phyloP scores from a whole-genome alignment of 2,888 invertebrate species.

The Drosophila suboccidentalis region DNA sequence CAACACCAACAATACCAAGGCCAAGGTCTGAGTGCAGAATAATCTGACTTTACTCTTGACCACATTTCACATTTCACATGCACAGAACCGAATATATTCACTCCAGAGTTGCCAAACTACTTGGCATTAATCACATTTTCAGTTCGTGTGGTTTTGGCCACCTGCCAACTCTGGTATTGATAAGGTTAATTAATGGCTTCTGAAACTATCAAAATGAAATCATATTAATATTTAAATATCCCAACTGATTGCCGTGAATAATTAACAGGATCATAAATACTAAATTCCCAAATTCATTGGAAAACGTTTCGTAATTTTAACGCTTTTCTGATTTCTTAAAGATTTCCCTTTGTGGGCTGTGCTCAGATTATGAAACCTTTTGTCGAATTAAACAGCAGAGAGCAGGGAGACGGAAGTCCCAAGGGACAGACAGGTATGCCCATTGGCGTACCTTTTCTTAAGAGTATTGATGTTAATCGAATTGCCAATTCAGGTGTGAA shows the following conservation, averaged over 20 bases:
- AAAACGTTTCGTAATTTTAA: neutral
- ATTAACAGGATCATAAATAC: neutral
- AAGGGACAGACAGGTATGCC: conserved; percentile 1
- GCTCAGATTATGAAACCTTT: conserved; percentile 9
- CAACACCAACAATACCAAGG: neutral
- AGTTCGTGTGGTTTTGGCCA: conserved; percentile 3
- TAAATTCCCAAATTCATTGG: neutral
- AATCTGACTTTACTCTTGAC: conserved; percentile 13
- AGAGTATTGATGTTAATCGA: conserved; percentile 61
- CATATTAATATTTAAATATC: conserved; percentile 1
- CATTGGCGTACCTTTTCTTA: conserved; percentile 3
- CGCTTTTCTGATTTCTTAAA: conserved; percentile 1
- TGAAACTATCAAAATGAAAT: neutral
- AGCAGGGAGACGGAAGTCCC: neutral
- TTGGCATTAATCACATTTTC: conserved; percentile 60
- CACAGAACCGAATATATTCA: conserved; percentile 1
- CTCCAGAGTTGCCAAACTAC: neutral
- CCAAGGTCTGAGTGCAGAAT: conserved; percentile 13
- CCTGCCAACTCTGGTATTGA: conserved; percentile 14
- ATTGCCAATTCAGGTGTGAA: conserved; percentile 63
- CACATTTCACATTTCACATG: conserved; percentile 23
- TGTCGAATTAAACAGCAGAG: neutral
- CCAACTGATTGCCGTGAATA: conserved; percentile 3
- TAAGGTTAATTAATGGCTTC: conserved; percentile 9
- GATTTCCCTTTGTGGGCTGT: neutral